Evolutionary conservation across 2,888 invertebrate species (phyloP), one percentile per base, ranked within the genome.

Genomic region (Neoaliturus tenellus): DNA sequence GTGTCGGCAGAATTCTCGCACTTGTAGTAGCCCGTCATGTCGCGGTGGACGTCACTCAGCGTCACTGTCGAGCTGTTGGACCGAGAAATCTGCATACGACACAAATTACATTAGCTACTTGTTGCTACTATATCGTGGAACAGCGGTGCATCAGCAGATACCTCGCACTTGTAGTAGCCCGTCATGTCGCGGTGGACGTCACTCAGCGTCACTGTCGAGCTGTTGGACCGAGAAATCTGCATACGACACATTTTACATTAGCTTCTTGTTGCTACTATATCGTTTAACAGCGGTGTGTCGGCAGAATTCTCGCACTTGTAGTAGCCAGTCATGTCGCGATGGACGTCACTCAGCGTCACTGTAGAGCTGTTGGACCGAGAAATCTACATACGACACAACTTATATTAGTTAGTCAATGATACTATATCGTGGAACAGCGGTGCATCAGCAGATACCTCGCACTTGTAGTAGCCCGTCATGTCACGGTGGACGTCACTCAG

Each of bases 231-330:
- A 67, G 90, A 90, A 83, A 91, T 89, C 92, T 92, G 90, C n/a
- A 89, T 89, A 73, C 83, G 71, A n/a, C n/a, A n/a, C n/a, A n/a
- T n/a, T n/a, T n/a, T n/a, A n/a, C n/a, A 39, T 39, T 12, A 39
- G 39, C 39, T 39, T n/a, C n/a, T 5, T 39, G 39, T 8, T 39
- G 39, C 39, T n/a, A n/a, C n/a, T n/a, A n/a, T n/a, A n/a, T n/a
- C 17, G 95, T 95, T 48, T 5, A 31, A 17, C 12, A 14, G 48
- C 10, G 48, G 17, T 0, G 93, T 93, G 87, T 95, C 95, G 0
- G 94, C 95, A 0, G 95, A 94, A 81, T 95, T 12, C 95, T 95
- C 95, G 89, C 95, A 95, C 90, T 94, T 94, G 91, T 94, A 95
- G 86, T 91, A 90, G 1, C 95, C 95, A 84, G 94, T 93, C 86